A percentile compares a stretch with the other conserved stretches of the same genome.
Evolutionary conservation across 2,797 vertebrate genomes (phyloP).

Genomic region (Eospalax fontanierii): DNA sequence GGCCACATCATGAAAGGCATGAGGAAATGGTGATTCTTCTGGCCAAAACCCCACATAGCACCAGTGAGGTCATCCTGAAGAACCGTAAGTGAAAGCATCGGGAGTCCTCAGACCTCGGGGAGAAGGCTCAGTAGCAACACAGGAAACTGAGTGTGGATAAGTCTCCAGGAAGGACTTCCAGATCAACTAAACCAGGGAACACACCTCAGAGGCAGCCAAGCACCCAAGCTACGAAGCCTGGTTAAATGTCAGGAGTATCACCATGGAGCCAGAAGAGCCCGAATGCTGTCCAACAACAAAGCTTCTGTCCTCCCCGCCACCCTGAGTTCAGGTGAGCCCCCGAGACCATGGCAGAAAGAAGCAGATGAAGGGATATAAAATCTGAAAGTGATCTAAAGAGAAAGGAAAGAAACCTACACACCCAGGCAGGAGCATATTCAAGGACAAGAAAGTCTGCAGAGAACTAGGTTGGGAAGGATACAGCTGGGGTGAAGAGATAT

Average conservation of each 20-base stretch:
- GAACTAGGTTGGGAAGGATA: background rate
- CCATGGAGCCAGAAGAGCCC: background rate
- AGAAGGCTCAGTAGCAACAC: background rate
- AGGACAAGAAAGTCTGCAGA: background rate
- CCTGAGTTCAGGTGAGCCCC: background rate
- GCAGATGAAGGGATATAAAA: background rate
- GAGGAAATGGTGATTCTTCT: background rate
- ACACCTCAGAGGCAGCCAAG: constrained; percentile 7
- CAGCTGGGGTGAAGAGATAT: background rate
- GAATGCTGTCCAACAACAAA: background rate
- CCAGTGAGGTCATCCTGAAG: background rate
- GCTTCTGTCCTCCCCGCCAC: background rate
- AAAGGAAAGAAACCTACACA: background rate
- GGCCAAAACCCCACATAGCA: background rate
- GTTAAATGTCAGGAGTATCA: background rate
- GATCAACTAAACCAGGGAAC: background rate
- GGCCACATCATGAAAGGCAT: background rate
- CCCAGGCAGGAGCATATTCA: background rate
- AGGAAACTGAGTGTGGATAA: background rate
- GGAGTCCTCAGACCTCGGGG: background rate
- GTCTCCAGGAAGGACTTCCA: background rate
- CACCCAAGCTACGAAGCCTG: background rate
- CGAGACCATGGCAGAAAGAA: background rate
- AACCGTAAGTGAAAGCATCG: background rate
- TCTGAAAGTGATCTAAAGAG: background rate